Evolutionary conservation across 2,797 vertebrate species (phyloP).

Genomic region (Distichodus sexfasciatus): DNA sequence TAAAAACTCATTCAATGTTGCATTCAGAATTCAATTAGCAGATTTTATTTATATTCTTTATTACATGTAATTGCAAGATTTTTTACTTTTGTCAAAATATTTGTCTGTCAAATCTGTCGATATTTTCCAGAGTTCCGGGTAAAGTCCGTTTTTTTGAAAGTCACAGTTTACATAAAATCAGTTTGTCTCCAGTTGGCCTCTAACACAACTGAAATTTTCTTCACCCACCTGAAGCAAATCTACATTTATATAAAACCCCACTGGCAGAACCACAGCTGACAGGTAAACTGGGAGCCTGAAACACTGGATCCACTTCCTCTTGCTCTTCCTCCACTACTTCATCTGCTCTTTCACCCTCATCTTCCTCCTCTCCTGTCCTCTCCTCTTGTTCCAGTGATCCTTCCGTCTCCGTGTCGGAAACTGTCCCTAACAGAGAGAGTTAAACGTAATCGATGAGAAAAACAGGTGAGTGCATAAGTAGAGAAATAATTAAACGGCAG

Average conservation of each 20-base stretch:
- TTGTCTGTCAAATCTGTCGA: too few species aligned
- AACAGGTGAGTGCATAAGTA: not conserved
- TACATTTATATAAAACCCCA: constrained; percentile 20
- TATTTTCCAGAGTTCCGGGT: too few species aligned
- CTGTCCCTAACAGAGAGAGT: not conserved
- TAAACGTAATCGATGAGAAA: too few species aligned
- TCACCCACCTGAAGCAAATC: constrained; percentile 28
- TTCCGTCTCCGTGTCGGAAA: not conserved
- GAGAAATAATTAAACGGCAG: not conserved
- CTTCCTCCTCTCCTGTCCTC: not conserved
- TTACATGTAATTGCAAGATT: too few species aligned
- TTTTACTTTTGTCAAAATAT: too few species aligned
- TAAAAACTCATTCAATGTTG: too few species aligned
- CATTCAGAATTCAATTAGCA: too few species aligned
- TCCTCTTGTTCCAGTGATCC: not conserved
- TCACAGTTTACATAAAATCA: too few species aligned
- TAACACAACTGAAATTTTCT: too few species aligned
- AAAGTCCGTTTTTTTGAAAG: too few species aligned
- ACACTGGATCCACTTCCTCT: constrained; percentile 3
- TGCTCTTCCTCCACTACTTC: not conserved
- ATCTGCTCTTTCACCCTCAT: not conserved
- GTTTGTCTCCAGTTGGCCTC: too few species aligned
- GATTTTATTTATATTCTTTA: too few species aligned
- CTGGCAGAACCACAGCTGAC: constrained; percentile 34
- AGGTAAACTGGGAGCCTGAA: constrained; percentile 20